Conservation (phyloP, 2,113 vertebrate species). For the Xiphias gladius region DNA sequence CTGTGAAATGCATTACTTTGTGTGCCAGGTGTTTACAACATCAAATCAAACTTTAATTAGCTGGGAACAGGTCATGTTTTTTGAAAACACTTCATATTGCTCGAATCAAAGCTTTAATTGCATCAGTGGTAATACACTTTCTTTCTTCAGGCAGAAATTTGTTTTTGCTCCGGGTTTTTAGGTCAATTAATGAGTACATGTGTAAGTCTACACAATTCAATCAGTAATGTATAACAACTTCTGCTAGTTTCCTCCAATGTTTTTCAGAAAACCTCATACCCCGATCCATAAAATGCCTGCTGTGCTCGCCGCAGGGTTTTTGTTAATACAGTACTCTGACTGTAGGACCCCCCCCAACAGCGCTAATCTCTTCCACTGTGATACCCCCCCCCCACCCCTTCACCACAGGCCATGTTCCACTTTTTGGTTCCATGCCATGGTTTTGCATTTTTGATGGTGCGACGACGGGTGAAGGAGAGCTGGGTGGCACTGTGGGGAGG, state of each 20-base stretch:
- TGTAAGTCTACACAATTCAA: background rate
- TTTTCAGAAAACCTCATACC: conserved; percentile 7
- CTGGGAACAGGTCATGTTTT: background rate
- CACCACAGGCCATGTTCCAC: conserved; percentile 51
- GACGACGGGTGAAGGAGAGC: conserved; percentile 41
- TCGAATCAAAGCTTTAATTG: conserved; percentile 17
- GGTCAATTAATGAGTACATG: conserved; percentile 30
- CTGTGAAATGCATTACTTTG: background rate
- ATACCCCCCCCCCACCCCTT: conserved; percentile 11
- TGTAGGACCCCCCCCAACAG: conserved; percentile 8
- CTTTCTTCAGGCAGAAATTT: conserved; percentile 26
- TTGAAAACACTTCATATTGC: background rate
- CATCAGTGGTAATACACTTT: background rate
- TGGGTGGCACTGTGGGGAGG: conserved; percentile 26
- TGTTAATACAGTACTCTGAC: conserved; percentile 28
- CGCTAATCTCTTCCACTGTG: conserved; percentile 35
- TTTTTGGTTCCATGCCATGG: conserved; percentile 47
- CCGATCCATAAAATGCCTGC: conserved; percentile 18
- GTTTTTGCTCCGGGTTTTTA: conserved; percentile 35
- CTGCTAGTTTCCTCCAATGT: conserved; percentile 13
- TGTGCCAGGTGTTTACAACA: background rate
- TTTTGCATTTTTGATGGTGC: conserved; percentile 66
- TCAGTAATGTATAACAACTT: conserved; percentile 31
- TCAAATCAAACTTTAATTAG: conserved; percentile 25
- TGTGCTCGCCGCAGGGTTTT: conserved; percentile 8